A percentile compares a stretch with the other conserved stretches of the same genome.
Evolutionary conservation across 2,113 vertebrate genomes (phyloP).

Genomic region (Tapirus terrestris): DNA sequence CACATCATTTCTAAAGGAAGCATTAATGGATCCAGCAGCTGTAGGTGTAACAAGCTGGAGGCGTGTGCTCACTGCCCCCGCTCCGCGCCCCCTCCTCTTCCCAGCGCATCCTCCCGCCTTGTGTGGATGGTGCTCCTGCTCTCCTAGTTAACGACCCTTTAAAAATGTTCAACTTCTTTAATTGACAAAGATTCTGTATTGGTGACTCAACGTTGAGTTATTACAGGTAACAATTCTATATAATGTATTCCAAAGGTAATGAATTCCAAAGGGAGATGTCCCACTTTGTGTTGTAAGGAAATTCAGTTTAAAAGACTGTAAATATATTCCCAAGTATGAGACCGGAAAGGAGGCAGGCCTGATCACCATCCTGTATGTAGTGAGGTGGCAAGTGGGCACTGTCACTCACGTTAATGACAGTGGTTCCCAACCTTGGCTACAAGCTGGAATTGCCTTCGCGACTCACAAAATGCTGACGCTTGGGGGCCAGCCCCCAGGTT

Average conservation of each 20-base stretch:
- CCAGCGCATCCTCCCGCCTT: not conserved
- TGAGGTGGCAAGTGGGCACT: not conserved
- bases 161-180: not conserved
- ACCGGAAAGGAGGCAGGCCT: fast-evolving
- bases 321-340: fast-evolving
- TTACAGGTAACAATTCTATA: not conserved
- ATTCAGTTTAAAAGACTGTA: not conserved
- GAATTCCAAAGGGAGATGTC: not conserved
- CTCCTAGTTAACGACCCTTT: not conserved
- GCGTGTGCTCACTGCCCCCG: fast-evolving
- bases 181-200: not conserved
- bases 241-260: not conserved
- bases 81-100: not conserved
- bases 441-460: not conserved
- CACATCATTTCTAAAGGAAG: not conserved
- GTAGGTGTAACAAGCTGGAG: not conserved
- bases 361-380: fast-evolving
- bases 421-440: not conserved
- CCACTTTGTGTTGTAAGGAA: fast-evolving
- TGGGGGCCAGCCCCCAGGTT: not conserved
- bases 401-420: fast-evolving
- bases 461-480: too few relatives aligned
- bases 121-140: fast-evolving
- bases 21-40: not conserved
- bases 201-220: not conserved